Base-by-base conservation (phyloP, 1,140 invertebrate genomes). In the Sarcophaga bullata region DNA sequence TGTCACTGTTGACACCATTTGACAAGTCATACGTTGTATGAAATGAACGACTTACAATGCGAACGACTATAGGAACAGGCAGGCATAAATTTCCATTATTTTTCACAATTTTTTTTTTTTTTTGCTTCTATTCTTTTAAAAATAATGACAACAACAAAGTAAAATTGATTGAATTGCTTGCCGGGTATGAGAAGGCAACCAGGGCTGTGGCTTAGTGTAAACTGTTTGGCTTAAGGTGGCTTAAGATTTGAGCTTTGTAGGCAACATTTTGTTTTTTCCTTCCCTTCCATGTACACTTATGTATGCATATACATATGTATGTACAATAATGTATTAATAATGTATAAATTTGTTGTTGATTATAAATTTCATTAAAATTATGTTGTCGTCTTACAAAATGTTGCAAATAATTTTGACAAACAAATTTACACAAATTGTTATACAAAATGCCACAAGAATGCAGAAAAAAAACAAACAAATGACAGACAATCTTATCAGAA, bases 331-430 rank as follows among this genome's bases (percentile, higher is more conserved):
- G 13, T 49, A n/a, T 9, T 76, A 76, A 76, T 73, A 48, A n/a
- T 76, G 73, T 76, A 15, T 76, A 76, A 50, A 52, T n/a, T 78
- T 78, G 48, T 17, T 76, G 17, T 6, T 19, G 48, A 48, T 78
- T 52, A 78, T 78, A 78, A 78, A 52, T 78, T 78, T 78, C 48
- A 78, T 78, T 78, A 78, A 78, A 78, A 78, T 78, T 78, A 78
- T 52, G 75, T 78, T 78, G 75, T 78, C 75, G 19, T 78, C 62
- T 37, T 37, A 37, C 37, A 9, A 72, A 9, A 72, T 72, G 62
- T 72, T 72, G 19, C 7, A 72, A 19, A 25, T 25, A 72, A 72
- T 25, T 8, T 72, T 25, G 62, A 25, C 62, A 72, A 19, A 72
- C 62, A 72, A 19, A 11, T 37, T 37, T 37, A 37, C 25, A 37